Evolutionary conservation across 2,113 vertebrate genomes (phyloP).

Genomic region (Octodon degus): DNA sequence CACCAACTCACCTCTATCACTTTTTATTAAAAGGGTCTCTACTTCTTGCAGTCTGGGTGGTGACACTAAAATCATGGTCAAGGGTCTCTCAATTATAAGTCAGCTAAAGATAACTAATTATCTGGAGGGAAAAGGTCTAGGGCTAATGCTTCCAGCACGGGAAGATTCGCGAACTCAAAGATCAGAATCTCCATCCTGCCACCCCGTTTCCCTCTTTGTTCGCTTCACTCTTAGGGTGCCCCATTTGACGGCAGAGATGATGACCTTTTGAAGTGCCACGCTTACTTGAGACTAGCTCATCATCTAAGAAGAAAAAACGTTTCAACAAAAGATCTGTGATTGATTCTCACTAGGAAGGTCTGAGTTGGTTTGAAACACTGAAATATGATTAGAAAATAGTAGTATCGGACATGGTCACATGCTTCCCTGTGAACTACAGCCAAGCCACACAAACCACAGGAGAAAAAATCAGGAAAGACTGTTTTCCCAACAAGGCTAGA

Average conservation of each 20-base stretch:
- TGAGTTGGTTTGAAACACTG: not conserved
- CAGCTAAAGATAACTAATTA: not conserved
- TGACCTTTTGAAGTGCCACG: not conserved
- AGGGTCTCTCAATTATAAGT: not conserved
- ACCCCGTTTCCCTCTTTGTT: not conserved
- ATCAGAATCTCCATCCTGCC: not conserved
- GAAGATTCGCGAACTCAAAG: not conserved
- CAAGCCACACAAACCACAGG: not conserved
- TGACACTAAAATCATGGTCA: not conserved
- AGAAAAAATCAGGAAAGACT: not conserved
- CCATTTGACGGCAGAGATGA: not conserved
- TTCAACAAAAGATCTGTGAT: not conserved
- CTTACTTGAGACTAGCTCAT: not conserved
- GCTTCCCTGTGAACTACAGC: not conserved
- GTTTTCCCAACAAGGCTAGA: not conserved
- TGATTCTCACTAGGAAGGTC: not conserved
- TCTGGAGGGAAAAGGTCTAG: not conserved
- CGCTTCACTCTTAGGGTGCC: not conserved
- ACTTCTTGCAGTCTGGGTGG: not conserved
- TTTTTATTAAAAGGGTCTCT: not conserved
- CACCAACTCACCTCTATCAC: no score
- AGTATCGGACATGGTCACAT: not conserved
- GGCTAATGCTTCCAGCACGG: not conserved
- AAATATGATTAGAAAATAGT: conserved; percentile 2
- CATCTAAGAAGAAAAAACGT: not conserved